phyloP scores from a whole-genome alignment of 2,113 vertebrate genomes.

The Heterotilapia buettikoferi region DNA sequence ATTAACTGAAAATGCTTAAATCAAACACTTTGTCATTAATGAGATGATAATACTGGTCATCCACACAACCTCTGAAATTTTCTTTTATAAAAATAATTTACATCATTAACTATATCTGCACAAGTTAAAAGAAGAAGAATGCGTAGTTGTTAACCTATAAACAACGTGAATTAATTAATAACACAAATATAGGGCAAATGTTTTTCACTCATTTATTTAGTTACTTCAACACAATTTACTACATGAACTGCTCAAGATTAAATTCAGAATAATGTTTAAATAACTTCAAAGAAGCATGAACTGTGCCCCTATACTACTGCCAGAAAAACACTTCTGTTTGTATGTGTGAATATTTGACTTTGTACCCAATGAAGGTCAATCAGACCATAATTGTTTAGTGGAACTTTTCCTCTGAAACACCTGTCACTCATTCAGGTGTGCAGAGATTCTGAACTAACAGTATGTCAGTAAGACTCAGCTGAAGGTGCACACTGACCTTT shows the following conservation, averaged over 20 bases:
- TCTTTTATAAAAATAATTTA: not conserved
- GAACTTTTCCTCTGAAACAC: not conserved
- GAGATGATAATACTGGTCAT: not conserved
- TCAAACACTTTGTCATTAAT: not conserved
- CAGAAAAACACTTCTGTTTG: not conserved
- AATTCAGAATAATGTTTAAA: not conserved
- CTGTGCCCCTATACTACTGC: rapidly evolving
- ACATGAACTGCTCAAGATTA: not conserved
- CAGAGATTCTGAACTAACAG: not conserved
- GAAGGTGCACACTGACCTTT: not conserved
- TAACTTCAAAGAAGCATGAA: not conserved
- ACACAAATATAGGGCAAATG: not conserved
- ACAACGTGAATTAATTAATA: not conserved
- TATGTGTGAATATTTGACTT: not conserved
- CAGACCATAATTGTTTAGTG: not conserved
- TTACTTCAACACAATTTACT: not conserved
- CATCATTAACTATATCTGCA: not conserved
- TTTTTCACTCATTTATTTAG: rapidly evolving
- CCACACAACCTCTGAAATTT: not conserved
- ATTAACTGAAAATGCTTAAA: not conserved
- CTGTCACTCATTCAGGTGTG: not conserved
- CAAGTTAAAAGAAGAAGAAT: not conserved
- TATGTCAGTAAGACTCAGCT: not conserved
- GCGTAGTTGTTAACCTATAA: rapidly evolving
- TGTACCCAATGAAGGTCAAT: not conserved